These are phyloP conservation scores for Protodeltote pygarga DNA, from an alignment of 2,888 invertebrate genomes.

Conservation along the genomic window DNA sequence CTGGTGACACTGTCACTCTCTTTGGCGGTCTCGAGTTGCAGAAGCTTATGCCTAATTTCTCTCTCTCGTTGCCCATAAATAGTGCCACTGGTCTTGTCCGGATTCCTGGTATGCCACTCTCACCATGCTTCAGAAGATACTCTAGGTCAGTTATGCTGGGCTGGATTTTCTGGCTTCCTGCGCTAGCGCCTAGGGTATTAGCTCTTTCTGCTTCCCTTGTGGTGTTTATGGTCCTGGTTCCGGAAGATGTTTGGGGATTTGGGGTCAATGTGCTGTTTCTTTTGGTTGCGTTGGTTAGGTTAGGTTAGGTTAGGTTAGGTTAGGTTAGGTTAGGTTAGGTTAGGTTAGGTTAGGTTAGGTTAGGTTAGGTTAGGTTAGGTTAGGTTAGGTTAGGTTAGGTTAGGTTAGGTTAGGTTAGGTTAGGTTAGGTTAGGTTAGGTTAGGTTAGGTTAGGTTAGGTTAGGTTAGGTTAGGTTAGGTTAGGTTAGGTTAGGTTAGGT, in stretches of 20 bases:
- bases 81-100: too few species aligned
- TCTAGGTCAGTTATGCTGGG: too few species aligned
- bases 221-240: too few species aligned
- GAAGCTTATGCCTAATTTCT: too few species aligned
- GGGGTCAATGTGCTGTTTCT: conserved; percentile 4
- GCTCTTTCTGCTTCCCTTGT: too few species aligned
- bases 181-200: too few species aligned
- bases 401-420: not conserved
- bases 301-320: not conserved
- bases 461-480: not conserved
- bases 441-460: not conserved
- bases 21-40: too few species aligned
- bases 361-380: not conserved
- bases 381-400: not conserved
- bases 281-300: conserved; percentile 8
- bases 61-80: too few species aligned
- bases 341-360: not conserved
- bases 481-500: not conserved
- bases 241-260: conserved; percentile 8
- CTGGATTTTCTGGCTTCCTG: too few species aligned
- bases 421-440: not conserved
- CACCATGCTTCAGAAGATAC: too few species aligned
- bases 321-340: not conserved
- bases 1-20: too few species aligned
- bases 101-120: too few species aligned